Evolutionary conservation across 1,140 invertebrate species (phyloP), one percentile per base, ranked within the genome.

Genomic region (Euura lappo): DNA sequence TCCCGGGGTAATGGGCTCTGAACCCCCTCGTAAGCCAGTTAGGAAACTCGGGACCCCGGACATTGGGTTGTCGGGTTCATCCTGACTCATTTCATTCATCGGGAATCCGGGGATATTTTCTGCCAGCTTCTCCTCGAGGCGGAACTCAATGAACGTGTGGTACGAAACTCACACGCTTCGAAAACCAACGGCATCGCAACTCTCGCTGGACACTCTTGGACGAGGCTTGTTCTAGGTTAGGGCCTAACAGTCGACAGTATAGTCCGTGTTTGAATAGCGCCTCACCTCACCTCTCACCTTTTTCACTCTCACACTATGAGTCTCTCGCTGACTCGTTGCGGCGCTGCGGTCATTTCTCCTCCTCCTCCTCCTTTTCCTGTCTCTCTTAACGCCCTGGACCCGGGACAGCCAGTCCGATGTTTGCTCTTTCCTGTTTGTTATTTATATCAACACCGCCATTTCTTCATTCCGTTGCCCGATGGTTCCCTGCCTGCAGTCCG

Each of bases 371-470:
- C n/a, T 46, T 45, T 47, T 43, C 69, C n/a, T 45, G 69, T 70
- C 13, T 42, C 46, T 46, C 10, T 45, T 70, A n/a, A 51, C 69
- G 44, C 51, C 51, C 28, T 70, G 11, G 44, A 68, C 28, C 28
- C 28, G 28, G 28, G 28, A 28, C 28, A 28, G 28, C 28, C 28
- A 28, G 66, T 28, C 44, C 42, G 28, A 11, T 68, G 44, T 68
- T 68, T 68, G 28, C 66, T 68, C 66, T 68, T 8, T 28, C 66
- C 66, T 68, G 42, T 68, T 68, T 68, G 66, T 68, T 68, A 68
- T 68, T 68, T 68, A 68, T n/a, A 68, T 68, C 66, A 68, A 68
- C 66, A 68, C 66, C 10, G 66, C 8, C 66, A 44, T 68, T 68
- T 67, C 28, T 68, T 68, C 66, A 68, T 68, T 68, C 44, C 13